Evolutionary conservation across 2,797 vertebrate genomes (phyloP).

Genomic region (Cynopterus sphinx): DNA sequence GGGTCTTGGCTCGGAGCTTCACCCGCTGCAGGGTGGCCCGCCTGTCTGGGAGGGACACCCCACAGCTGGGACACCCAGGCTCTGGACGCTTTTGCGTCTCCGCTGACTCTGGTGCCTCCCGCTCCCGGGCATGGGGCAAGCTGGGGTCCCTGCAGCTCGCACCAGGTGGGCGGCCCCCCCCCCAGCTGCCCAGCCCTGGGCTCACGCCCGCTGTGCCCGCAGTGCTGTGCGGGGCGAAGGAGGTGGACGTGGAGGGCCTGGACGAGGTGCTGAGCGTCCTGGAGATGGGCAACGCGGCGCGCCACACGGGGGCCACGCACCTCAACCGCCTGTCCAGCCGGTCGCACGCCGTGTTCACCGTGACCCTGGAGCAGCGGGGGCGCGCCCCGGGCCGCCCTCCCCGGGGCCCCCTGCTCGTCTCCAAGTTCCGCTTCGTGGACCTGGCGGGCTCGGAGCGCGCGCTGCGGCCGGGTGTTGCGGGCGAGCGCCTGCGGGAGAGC

Average conservation of each 20-base stretch:
- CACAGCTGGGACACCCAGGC: neutral
- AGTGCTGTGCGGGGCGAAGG: constrained; percentile 97
- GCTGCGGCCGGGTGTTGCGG: constrained; percentile 94
- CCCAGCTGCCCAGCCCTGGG: rapidly evolving
- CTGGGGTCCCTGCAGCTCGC: neutral
- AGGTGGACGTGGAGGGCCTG: constrained; percentile 96
- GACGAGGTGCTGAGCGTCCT: constrained; percentile 97
- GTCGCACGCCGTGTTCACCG: constrained; percentile 96
- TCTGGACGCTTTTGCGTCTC: neutral
- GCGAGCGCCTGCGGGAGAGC: constrained; percentile 96
- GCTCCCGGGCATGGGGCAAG: neutral
- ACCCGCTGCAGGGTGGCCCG: neutral
- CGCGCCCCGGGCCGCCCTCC: constrained; percentile 85
- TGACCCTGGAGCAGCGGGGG: constrained; percentile 94
- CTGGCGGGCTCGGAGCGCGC: constrained; percentile 97
- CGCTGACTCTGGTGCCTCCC: neutral
- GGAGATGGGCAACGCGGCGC: constrained; percentile 96
- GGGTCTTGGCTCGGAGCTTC: neutral
- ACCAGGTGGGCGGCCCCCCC: neutral
- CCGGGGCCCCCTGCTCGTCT: constrained; percentile 91
- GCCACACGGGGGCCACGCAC: constrained; percentile 96
- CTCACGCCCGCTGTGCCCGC: constrained; percentile 16
- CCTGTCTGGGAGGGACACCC: neutral
- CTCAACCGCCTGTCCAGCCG: constrained; percentile 96
- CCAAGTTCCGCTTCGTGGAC: constrained; percentile 99